These are phyloP conservation scores for Clanis bilineata DNA, from an alignment of 2,888 invertebrate genomes.

Conservation along the genomic window DNA sequence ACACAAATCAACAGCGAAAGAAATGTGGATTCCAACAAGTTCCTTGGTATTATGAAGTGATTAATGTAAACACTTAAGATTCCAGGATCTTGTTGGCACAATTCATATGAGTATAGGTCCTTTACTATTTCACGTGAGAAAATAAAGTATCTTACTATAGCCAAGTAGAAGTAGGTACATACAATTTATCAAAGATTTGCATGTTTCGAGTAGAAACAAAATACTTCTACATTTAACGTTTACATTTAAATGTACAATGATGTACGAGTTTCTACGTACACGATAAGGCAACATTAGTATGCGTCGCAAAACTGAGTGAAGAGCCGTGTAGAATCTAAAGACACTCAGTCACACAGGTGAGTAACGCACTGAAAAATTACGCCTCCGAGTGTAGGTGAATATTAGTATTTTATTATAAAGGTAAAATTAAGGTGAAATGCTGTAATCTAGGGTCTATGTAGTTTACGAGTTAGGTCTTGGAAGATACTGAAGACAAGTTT, in stretches of 20 bases:
- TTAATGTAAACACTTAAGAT: background rate
- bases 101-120: background rate
- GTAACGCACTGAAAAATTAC: slow-evolving; percentile 53
- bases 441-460: too few relatives aligned
- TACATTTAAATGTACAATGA: slow-evolving; percentile 25
- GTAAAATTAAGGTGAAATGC: too few relatives aligned
- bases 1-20: too few relatives aligned
- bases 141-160: background rate
- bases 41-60: background rate
- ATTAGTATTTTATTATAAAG: slow-evolving; percentile 1
- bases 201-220: slow-evolving; percentile 18
- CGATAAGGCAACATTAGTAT: slow-evolving; percentile 49
- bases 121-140: slow-evolving; percentile 2
- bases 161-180: slow-evolving; percentile 12
- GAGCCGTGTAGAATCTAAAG: slow-evolving; percentile 59
- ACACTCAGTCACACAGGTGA: slow-evolving; percentile 50
- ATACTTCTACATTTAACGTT: slow-evolving; percentile 21
- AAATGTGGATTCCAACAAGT: background rate
- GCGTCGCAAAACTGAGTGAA: slow-evolving; percentile 51
- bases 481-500: too few relatives aligned
- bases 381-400: slow-evolving; percentile 24
- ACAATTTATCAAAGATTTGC: slow-evolving; percentile 19
- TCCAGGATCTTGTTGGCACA: background rate
- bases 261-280: slow-evolving; percentile 18
- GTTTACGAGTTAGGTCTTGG: too few relatives aligned